phyloP scores from a whole-genome alignment of 1,140 invertebrate genomes.

The Zaprionus davidi region DNA sequence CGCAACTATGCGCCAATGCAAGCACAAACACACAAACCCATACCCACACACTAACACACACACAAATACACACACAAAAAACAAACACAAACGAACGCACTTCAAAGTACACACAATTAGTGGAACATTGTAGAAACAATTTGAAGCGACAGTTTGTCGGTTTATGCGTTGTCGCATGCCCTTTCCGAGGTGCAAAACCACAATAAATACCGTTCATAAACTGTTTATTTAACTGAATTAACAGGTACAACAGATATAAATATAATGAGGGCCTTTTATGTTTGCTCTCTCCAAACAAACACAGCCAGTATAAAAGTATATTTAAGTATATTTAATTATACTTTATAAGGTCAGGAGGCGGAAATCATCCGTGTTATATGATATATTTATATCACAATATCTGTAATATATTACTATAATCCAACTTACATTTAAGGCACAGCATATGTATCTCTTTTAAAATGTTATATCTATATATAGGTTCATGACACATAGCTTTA shows the following conservation, averaged over 20 bases:
- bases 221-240: not conserved
- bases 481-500: too few species aligned
- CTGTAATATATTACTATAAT: too few species aligned
- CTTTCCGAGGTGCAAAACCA: not conserved
- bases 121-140: constrained; percentile 36
- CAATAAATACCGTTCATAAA: not conserved
- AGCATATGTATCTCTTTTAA: too few species aligned
- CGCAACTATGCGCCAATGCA: constrained; percentile 15
- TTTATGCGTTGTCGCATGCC: constrained; percentile 2
- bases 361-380: too few species aligned
- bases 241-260: not conserved
- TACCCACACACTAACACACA: not conserved
- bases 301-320: too few species aligned
- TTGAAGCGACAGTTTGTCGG: constrained; percentile 1
- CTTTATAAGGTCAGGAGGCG: too few species aligned
- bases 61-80: not conserved
- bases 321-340: not conserved
- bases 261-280: not conserved
- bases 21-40: not conserved
- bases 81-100: not conserved
- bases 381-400: too few species aligned
- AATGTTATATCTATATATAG: too few species aligned
- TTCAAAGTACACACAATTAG: constrained; percentile 26
- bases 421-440: too few species aligned
- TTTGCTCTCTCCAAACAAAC: not conserved